Evolutionary conservation across 2,888 invertebrate species (phyloP).

Genomic region (Lymantria dispar): DNA sequence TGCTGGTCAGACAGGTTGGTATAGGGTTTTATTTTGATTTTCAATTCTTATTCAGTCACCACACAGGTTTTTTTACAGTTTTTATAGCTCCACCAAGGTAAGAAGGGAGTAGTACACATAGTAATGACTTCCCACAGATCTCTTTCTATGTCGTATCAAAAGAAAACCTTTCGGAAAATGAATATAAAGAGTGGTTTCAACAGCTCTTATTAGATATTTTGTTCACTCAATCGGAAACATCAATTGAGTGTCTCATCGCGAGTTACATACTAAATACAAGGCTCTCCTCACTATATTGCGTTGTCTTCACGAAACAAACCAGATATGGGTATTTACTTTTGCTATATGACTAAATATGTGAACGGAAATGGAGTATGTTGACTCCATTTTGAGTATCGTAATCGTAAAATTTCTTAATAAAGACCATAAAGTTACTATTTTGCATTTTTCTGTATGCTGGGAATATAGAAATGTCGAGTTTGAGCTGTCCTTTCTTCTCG

Average conservation of each 20-base stretch:
- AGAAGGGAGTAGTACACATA: too few species aligned
- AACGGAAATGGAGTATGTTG: conserved; percentile 1
- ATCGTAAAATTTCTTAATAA: background rate
- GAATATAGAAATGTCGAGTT: too few species aligned
- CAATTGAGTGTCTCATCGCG: conserved; percentile 71
- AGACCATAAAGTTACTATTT: background rate
- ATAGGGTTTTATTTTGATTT: too few species aligned
- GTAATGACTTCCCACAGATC: too few species aligned
- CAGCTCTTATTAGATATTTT: conserved; percentile 41
- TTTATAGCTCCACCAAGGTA: too few species aligned
- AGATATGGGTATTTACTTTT: conserved; percentile 7
- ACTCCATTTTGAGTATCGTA: background rate
- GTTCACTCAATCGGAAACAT: conserved; percentile 73
- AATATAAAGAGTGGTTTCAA: conserved; percentile 5
- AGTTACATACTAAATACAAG: conserved; percentile 64
- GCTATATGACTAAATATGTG: conserved; percentile 1
- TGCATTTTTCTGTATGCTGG: too few species aligned
- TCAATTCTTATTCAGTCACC: too few species aligned
- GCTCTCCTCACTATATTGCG: conserved; percentile 15
- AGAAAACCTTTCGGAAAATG: too few species aligned
- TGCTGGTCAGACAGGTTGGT: too few species aligned
- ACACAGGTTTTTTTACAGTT: too few species aligned
- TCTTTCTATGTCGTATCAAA: too few species aligned
- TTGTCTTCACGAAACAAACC: conserved; percentile 33
- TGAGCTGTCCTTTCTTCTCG: too few species aligned